Conservation (phyloP, 2,888 invertebrate genomes). For the Mythimna albipuncta region DNA sequence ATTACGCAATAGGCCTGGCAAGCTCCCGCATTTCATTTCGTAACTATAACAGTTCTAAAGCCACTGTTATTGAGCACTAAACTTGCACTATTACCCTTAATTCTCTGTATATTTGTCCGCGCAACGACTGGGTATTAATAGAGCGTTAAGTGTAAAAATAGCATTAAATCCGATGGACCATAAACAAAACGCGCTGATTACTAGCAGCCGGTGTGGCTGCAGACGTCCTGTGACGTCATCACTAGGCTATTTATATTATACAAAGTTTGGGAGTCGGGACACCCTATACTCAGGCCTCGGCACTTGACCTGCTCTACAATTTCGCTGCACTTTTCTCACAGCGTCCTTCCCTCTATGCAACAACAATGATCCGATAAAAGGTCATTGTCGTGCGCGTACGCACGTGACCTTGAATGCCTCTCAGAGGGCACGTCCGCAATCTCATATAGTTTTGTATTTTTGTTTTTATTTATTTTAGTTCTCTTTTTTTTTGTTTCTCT, state of each 20-base stretch:
- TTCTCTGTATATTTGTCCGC: slow-evolving; percentile 45
- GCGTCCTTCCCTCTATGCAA: slow-evolving; percentile 68
- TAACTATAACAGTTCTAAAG: slow-evolving; percentile 34
- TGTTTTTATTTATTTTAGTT: slow-evolving; percentile 69
- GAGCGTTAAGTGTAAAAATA: slow-evolving; percentile 69
- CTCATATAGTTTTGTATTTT: slow-evolving; percentile 68
- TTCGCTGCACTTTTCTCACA: slow-evolving; percentile 71
- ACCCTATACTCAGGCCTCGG: slow-evolving; percentile 78
- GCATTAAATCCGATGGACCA: slow-evolving; percentile 77
- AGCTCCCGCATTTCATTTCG: slow-evolving; percentile 40
- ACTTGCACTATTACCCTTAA: slow-evolving; percentile 49
- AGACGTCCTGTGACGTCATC: slow-evolving; percentile 81
- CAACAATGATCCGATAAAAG: slow-evolving; percentile 80
- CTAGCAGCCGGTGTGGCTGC: slow-evolving; percentile 81
- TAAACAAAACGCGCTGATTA: slow-evolving; percentile 83
- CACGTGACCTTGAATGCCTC: slow-evolving; percentile 81
- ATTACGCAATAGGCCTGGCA: slow-evolving; percentile 60
- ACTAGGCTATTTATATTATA: slow-evolving; percentile 74
- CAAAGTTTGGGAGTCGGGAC: slow-evolving; percentile 72
- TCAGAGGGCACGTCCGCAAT: slow-evolving; percentile 65
- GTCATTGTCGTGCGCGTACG: slow-evolving; percentile 84
- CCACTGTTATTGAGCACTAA: slow-evolving; percentile 38
- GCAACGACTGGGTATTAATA: slow-evolving; percentile 64
- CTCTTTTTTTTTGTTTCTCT: slow-evolving; percentile 75
- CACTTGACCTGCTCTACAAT: slow-evolving; percentile 83